Base-by-base conservation (phyloP, 92 coral and sea anemone genomes). In the Pocillopora meandrina region DNA sequence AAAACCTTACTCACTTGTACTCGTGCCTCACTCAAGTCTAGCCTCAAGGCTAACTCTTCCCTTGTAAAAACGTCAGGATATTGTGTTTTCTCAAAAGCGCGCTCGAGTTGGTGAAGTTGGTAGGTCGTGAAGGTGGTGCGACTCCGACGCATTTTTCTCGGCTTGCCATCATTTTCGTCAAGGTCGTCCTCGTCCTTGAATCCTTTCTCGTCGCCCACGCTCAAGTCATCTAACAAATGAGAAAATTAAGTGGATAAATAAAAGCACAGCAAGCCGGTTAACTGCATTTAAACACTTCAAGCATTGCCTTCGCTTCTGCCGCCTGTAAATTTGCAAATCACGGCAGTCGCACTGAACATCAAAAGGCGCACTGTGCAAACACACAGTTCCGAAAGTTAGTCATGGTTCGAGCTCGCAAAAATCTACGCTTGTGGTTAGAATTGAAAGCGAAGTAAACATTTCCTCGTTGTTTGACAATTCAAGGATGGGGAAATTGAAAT, bases 1-100 rank as follows among this genome's bases (percentile, higher is more conserved):
- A 61, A 68, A 56, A 56, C 18, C 34, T 12, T 16, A 82, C 90
- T 76, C 81, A 96, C 99, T 94, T 96, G 99, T 0, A 96, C 99
- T 86, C 99, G 84, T 2, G 99, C 99, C 65, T 96, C 99, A 82
- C 98, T 96, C 74, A 96, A 82, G 76, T 96, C 99, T 65, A 96
- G 91, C 55, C 98, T 62, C 49, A 96, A 65, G 0, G 99, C 99
- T 2, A 96, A 82, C 71, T 96, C 99, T 82, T 96, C 99, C 31
- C 99, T 88, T 9, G 99, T 95, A 72, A 96, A 96, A 1, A 96
- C 99, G 72, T 96, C 99, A 0, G 99, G 99, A 80, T 96, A 96
- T 69, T 96, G 99, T 0, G 99, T 96, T 79, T 96, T 95, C 72
- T 96, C 99, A 65, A 96, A 96, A 23, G 99, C 95, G 52, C 98